A percentile compares a stretch with the other conserved stretches of the same genome.
phyloP scores from a whole-genome alignment of 2,888 invertebrate genomes.

The Pogonocherus hispidulus region DNA sequence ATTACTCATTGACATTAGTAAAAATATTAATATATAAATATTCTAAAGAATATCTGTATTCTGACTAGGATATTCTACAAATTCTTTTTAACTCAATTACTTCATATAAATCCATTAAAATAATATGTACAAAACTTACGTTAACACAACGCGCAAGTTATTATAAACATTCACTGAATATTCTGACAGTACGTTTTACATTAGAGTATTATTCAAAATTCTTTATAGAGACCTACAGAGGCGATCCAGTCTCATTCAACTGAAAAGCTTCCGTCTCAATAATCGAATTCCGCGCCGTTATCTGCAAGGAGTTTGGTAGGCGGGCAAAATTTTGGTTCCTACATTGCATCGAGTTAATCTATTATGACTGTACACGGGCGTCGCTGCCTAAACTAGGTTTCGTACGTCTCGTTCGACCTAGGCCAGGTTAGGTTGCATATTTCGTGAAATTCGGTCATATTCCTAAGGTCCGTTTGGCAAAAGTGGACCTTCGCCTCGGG shows the following conservation, averaged over 20 bases:
- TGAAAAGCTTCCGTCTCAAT: background rate
- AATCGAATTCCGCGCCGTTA: background rate
- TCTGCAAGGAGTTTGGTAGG: background rate
- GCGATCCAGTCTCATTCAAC: background rate
- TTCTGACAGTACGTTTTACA: conserved; percentile 16
- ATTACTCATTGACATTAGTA: conserved; percentile 7
- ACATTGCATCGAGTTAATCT: background rate
- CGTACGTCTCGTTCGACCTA: conserved; percentile 32
- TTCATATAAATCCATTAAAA: conserved; percentile 7
- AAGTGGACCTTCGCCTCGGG: conserved; percentile 33
- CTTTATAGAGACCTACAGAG: background rate
- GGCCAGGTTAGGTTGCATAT: conserved; percentile 27
- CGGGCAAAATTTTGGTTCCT: background rate
- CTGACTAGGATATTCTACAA: conserved; percentile 25
- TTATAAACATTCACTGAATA: conserved; percentile 14
- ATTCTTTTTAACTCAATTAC: background rate
- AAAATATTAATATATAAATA: conserved; percentile 6
- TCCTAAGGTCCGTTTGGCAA: conserved; percentile 31
- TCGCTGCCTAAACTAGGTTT: conserved; percentile 15
- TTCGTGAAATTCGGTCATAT: conserved; percentile 33
- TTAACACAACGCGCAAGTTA: conserved; percentile 1
- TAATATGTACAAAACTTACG: conserved; percentile 5
- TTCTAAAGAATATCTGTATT: conserved; percentile 18
- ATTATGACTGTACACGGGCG: conserved; percentile 21
- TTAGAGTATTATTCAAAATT: background rate